Base-by-base conservation (phyloP, 2,888 invertebrate genomes). In the Polyommatus iphigenia region DNA sequence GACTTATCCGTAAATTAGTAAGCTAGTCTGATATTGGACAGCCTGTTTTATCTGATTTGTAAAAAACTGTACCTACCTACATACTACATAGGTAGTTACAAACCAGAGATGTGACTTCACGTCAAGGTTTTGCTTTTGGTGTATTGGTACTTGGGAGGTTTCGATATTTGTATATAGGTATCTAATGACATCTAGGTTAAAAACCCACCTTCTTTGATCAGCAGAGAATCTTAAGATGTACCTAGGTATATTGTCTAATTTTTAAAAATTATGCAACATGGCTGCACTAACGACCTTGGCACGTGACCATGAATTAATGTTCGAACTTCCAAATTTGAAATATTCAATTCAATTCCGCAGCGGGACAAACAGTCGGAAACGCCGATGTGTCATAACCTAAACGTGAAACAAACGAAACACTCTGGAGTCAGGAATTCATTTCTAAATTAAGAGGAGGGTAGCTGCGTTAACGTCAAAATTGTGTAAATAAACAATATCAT, bases 271-370 rank as follows among this genome's bases (percentile, higher is more conserved):
- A 72, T 86, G 84, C 76, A 79, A 81, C 78, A 79, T 81, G 78
- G 80, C 76, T 81, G 78, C 80, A 81, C 79, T 79, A 36, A 29
- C 84, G 88, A 86, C 92, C 92, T 91, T 91, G 88, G 83, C 81
- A 83, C 82, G 84, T 83, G 87, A 82, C 86, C 88, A 83, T 90
- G 88, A 87, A 85, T 88, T 81, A 84, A 84, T 85, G 84, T 86
- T 85, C 87, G 8, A 72, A 72, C 57, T 86, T 83, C 89, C 88
- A 85, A 90, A 89, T 89, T 87, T 87, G 86, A 87, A 87, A 88
- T 87, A 88, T 88, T 85, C 85, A 85, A 88, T 88, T 85, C 84
- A 85, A 88, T 85, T 87, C 85, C 84, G 85, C 85, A 86, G 89
- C 86, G 82, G 82, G 78, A 76, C 32, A 78, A 82, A 81, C 80